Evolutionary conservation across 2,113 vertebrate genomes (phyloP).

Genomic region (Stegostoma tigrinum): DNA sequence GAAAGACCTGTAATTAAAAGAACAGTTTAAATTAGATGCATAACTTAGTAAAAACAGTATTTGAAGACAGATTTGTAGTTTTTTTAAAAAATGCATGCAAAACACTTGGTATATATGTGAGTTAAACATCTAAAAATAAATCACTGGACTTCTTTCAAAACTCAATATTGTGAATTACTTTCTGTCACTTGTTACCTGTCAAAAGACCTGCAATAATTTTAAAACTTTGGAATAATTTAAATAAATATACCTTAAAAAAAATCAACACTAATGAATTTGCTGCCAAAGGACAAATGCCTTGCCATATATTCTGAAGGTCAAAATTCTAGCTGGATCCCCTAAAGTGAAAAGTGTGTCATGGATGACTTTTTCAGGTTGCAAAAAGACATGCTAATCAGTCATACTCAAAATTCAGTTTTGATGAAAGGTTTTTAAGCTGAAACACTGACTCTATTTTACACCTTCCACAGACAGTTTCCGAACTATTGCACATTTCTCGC

Average conservation of each 20-base stretch:
- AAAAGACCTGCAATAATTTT: background rate
- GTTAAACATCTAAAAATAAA: background rate
- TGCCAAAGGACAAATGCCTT: background rate
- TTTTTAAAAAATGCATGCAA: background rate
- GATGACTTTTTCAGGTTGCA: background rate
- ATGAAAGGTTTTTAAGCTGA: background rate
- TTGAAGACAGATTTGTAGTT: background rate
- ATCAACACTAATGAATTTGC: background rate
- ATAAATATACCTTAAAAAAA: background rate
- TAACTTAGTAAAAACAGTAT: background rate
- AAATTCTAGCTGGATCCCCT: background rate
- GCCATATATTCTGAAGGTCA: background rate
- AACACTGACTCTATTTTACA: background rate
- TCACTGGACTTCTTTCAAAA: background rate
- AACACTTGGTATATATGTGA: background rate
- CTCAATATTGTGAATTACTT: background rate
- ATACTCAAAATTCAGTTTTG: background rate
- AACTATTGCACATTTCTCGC: background rate
- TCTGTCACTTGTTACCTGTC: background rate
- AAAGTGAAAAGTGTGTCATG: background rate
- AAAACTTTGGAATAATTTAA: background rate
- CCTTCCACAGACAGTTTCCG: background rate
- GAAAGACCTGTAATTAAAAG: constrained; percentile 74
- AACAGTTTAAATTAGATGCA: background rate
- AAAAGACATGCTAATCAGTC: background rate